Evolutionary conservation across 2,797 vertebrate species (phyloP).

Genomic region (Rhyacichthys aspro): DNA sequence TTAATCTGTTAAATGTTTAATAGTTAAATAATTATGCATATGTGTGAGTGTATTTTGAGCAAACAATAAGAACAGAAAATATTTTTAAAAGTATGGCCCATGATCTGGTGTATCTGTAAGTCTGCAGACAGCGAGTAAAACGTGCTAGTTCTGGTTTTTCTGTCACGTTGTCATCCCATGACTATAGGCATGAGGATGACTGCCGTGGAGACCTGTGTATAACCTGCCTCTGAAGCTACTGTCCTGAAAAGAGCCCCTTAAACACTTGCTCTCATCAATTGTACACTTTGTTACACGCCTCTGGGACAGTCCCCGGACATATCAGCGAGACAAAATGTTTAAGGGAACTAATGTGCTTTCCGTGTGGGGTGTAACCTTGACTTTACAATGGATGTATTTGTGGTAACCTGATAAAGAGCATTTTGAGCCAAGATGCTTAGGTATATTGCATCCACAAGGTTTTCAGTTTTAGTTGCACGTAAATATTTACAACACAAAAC

Average conservation of each 20-base stretch:
- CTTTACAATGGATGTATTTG: neutral
- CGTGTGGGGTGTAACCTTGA: neutral
- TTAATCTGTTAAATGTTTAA: too few relatives aligned
- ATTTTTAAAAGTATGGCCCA: too few relatives aligned
- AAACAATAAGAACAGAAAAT: too few relatives aligned
- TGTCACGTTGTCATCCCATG: constrained; percentile 55
- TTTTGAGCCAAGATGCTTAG: too few relatives aligned
- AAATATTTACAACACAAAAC: too few relatives aligned
- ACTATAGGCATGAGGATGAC: constrained; percentile 43
- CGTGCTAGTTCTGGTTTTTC: constrained; percentile 30
- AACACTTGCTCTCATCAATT: constrained; percentile 20
- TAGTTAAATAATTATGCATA: too few relatives aligned
- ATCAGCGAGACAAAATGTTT: neutral
- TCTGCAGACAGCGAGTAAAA: constrained; percentile 11
- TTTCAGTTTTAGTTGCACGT: too few relatives aligned
- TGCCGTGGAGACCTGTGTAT: constrained; percentile 39
- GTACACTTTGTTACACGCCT: constrained; percentile 12
- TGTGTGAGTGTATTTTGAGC: too few relatives aligned
- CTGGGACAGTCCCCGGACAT: neutral
- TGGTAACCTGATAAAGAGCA: neutral
- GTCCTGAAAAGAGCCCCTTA: constrained; percentile 1
- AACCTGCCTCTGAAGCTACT: constrained; percentile 21
- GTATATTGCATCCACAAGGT: too few relatives aligned
- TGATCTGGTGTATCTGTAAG: neutral
- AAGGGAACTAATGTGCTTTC: neutral